Base-by-base conservation (phyloP, 1,140 invertebrate genomes). In the Drosophila nebulosa region DNA sequence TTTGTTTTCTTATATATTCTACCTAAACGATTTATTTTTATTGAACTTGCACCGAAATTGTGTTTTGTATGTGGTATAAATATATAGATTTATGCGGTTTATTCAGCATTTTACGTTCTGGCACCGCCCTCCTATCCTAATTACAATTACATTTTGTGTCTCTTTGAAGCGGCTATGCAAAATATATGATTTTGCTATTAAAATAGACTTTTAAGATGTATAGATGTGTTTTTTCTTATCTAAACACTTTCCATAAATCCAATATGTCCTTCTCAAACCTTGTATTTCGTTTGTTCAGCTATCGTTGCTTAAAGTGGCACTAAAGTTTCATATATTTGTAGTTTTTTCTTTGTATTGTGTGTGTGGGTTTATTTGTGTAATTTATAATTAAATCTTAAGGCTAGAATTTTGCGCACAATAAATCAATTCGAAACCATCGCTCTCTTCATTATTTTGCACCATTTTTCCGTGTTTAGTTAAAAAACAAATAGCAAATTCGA, bases 221-320 rank as follows among this genome's bases (percentile, higher is more conserved):
- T 21, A 46, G 39, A 46, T 46, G 39, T 16, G 14, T 42, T 42
- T 42, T 35, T 46, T 46, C 21, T 35, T 36, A 71, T 72, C 66
- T 68, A 67, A 74, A 73, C 58, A 72, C 36, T 35, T 65, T 24
- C 36, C n/a, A 14, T 18, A 42, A 46, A 46, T 16, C 16, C 39
- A 46, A 46, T 32, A 32, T 32, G 30, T 46, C 6, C 2, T 18
- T 2, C 14, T 63, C 73, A 86, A 85, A 86, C 78, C 83, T 65
- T 80, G 85, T 68, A 74, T 85, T 86, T 69, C 83, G 16, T 74
- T 74, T 66, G 65, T 77, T 84, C 76, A 84, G 80, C 80, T 73
- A 69, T 84, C 80, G 76, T 84, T 85, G 72, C 76, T 80, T 72
- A 60, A 39, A 64, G 80, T 85, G 83, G 81, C 81, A 85, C 81